phyloP scores from a whole-genome alignment of 2,888 invertebrate genomes.

The Leucoptera coffeella region DNA sequence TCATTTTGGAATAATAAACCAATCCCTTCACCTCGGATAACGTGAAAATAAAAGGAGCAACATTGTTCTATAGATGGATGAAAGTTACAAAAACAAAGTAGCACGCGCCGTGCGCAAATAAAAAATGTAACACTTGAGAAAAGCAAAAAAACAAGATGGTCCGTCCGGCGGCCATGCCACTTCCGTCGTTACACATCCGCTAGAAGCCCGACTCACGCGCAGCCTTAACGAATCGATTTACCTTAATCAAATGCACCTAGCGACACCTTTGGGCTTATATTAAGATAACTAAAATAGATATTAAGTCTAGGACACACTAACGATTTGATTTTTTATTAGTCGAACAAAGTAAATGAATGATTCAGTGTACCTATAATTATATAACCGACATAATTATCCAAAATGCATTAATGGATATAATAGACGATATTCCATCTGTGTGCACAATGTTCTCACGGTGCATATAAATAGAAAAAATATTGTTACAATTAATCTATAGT shows the following conservation, averaged over 20 bases:
- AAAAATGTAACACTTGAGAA: too few relatives aligned
- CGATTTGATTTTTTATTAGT: too few relatives aligned
- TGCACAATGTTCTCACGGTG: too few relatives aligned
- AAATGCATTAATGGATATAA: too few relatives aligned
- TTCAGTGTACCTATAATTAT: too few relatives aligned
- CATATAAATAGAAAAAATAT: too few relatives aligned
- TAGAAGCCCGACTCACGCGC: conserved; percentile 42
- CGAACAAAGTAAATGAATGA: too few relatives aligned
- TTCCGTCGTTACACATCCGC: conserved; percentile 40
- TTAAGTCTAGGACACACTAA: too few relatives aligned
- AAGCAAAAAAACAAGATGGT: conserved; percentile 43
- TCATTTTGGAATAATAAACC: not conserved
- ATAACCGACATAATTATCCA: too few relatives aligned
- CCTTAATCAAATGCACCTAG: conserved; percentile 8
- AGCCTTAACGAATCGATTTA: conserved; percentile 41
- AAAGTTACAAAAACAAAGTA: conserved; percentile 13
- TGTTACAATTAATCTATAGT: too few relatives aligned
- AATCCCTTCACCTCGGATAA: not conserved
- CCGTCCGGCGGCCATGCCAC: conserved; percentile 36
- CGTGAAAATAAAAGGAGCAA: not conserved
- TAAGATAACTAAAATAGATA: too few relatives aligned
- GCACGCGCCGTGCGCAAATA: conserved; percentile 23
- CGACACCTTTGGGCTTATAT: conserved; percentile 14
- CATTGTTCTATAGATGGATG: not conserved
- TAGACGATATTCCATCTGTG: too few relatives aligned